Evolutionary conservation across 2,113 vertebrate species (phyloP), one percentile per base, ranked within the genome.

Genomic region (Capreolus pygargus): DNA sequence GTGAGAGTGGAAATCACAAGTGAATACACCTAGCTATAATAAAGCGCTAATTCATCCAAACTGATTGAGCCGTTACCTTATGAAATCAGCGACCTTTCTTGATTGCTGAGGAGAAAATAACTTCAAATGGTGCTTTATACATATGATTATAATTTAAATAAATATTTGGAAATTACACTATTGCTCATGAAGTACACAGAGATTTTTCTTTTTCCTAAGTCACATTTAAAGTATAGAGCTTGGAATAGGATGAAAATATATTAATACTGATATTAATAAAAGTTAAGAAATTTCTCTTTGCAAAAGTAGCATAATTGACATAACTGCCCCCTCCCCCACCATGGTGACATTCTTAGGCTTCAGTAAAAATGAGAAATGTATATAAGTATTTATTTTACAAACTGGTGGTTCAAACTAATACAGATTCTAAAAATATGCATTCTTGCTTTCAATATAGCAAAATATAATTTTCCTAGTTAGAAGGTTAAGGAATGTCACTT

Each of bases 351-450:
- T 82, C 33, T 95, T 92, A 92, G 60, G 43, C 54, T 64, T 61
- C 39, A 83, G 14, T 89, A 84, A 95, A 92, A 87, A 92, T 33
- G 7, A 92, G 16, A 88, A 96, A 83, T 86, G 45, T 82, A 94
- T 61, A 61, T 61, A 95, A 67, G 23, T 79, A 92, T 9, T 61
- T 36, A 83, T 93, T 95, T 97, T 10, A 47, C 17, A 81, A 39
- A 74, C 15, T 8, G 23, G 39, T 86, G 6, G 5, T 64, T 92
- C 70, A 83, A 28, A 45, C 14, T 91, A 36, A 43, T 28, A 54
- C 21, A 74, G 67, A 30, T 92, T 94, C 47, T 96, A 93, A 45
- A n/a, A 92, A 60, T 82, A 19, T 39, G 52, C 76, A 74, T 94
- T 93, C 11, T 36, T 83, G 8, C n/a, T 89, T 4, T 74, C 47